Base-by-base conservation (phyloP, 2,888 invertebrate genomes). In the Lasioglossum calceatum region DNA sequence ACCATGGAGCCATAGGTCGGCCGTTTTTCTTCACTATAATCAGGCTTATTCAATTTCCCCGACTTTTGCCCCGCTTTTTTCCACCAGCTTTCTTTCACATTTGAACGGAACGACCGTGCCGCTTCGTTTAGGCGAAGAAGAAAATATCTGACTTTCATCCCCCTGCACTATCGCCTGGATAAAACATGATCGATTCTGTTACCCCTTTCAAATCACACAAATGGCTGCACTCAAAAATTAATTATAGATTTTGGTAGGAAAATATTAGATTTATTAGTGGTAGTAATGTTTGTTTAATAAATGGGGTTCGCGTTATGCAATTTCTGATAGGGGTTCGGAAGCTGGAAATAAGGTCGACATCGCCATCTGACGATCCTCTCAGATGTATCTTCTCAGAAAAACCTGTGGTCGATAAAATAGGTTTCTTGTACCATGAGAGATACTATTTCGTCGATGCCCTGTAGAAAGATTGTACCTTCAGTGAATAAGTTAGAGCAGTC, bases 31-130 rank as follows among this genome's bases (percentile, higher is more conserved):
- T 88, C 78, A 10, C 85, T 91, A 90, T 91, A 91, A 86, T 86
- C 75, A 19, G 58, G 87, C 79, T 91, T 91, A 91, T 91, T 91
- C 89, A 91, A 91, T 91, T 91, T 91, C 90, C 82, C 79, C 73
- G 79, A 77, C 76, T 86, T 82, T 72, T 50, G 23, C 50, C 36
- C 0, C 16, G 27, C 61, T 78, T 39, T 39, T 82, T 71, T 61
- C 10, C 73, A 50, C 32, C 19, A 23, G 67, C 14, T 39, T 39
- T 8, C 32, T 64, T 64, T 64, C 16, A 16, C 2, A 32, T 32
- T 64, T 32, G 16, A 16, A 7, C 7, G 7, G 16, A 32, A n/a
- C 27, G 5, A 27, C 14, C 27, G n/a, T 27, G 5, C 27, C 27
- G 61, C 12, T 61, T 27, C 27, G 27, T 27, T 61, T 61, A 14